Conservation (phyloP, 2,797 vertebrate species). For the Gymnothorax javanicus region DNA sequence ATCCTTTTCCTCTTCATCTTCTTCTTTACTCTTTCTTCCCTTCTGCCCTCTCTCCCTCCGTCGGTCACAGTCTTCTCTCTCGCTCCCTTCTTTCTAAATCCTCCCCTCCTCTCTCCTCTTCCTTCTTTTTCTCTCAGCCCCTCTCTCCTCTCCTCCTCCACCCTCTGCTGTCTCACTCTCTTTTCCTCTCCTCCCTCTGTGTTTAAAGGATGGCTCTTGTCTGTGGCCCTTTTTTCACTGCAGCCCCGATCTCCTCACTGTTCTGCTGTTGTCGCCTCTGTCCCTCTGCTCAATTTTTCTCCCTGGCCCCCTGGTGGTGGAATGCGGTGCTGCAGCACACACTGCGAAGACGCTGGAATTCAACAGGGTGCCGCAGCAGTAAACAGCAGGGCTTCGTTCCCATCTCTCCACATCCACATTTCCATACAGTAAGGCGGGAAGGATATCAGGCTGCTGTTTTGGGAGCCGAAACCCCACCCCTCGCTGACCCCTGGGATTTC, state of each 20-base stretch:
- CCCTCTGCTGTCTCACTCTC: neutral
- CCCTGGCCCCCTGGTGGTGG: conserved; percentile 5
- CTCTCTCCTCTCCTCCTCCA: neutral
- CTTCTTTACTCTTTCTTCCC: neutral
- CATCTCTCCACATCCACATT: neutral
- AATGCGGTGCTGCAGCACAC: neutral
- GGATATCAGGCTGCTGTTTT: too few species aligned
- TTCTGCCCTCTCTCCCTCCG: neutral
- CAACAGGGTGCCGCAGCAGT: neutral
- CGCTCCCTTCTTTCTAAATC: neutral
- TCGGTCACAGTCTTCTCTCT: neutral
- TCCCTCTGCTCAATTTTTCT: neutral
- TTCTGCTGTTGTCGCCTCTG: neutral
- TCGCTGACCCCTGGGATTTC: neutral
- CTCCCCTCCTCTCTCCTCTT: neutral
- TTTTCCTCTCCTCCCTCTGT: neutral
- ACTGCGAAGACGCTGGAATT: neutral
- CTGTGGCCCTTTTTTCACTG: neutral
- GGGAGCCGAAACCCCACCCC: too few species aligned
- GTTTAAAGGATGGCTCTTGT: neutral
- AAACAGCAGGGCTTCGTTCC: neutral
- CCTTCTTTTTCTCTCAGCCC: too few species aligned
- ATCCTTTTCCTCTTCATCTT: too few species aligned
- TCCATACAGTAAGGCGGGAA: neutral
- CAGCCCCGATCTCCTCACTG: neutral